phyloP scores from a whole-genome alignment of 30 jellyfish, hydroid and myxozoan genomes.

The Aurelia coerulea region DNA sequence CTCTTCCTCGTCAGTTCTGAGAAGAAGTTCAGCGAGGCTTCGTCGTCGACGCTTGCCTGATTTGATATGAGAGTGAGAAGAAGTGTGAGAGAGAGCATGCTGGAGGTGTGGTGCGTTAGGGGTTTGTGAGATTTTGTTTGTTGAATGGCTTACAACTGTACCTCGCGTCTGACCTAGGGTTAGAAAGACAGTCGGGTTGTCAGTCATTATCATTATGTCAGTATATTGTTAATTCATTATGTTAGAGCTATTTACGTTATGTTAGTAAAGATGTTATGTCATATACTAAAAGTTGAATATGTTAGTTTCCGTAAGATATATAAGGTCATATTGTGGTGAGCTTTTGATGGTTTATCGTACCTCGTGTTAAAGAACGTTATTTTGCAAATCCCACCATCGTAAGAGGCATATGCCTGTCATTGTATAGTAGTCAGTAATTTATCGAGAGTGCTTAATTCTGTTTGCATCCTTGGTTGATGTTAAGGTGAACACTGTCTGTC shows the following conservation, averaged over 20 bases:
- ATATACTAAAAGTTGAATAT: too few relatives aligned
- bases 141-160: slow-evolving; percentile 84
- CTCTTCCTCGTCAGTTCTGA: slow-evolving; percentile 47
- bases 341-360: too few relatives aligned
- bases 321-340: too few relatives aligned
- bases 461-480: too few relatives aligned
- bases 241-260: neutral
- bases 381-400: too few relatives aligned
- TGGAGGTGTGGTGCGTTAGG: slow-evolving; percentile 92
- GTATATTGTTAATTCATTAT: neutral
- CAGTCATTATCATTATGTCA: neutral
- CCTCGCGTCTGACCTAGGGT: slow-evolving; percentile 82
- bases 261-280: neutral
- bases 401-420: too few relatives aligned
- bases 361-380: too few relatives aligned
- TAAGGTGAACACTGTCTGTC: too few relatives aligned
- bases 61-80: slow-evolving; percentile 84
- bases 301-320: too few relatives aligned
- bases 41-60: slow-evolving; percentile 75
- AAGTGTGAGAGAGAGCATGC: slow-evolving; percentile 90
- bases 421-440: too few relatives aligned
- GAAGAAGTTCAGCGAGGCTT: slow-evolving; percentile 53
- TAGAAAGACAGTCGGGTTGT: slow-evolving; percentile 42
- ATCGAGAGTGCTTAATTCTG: too few relatives aligned
- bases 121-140: slow-evolving; percentile 88